Evolutionary conservation across 2,888 invertebrate genomes (phyloP).

Genomic region (Cloeon dipterum): DNA sequence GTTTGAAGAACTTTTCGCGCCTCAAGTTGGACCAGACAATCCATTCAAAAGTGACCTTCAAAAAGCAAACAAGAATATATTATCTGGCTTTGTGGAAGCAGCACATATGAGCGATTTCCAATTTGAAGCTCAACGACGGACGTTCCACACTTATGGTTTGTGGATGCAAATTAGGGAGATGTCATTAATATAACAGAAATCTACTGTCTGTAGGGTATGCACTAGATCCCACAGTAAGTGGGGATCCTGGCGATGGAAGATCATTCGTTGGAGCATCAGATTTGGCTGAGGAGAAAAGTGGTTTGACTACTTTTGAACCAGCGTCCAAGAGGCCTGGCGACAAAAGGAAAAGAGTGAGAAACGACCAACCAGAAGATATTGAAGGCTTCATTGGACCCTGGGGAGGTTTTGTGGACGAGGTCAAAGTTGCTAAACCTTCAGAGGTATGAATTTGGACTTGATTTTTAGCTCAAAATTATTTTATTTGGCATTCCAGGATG

Average conservation of each 20-base stretch:
- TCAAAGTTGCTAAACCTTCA: slow-evolving; percentile 66
- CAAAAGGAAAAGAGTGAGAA: slow-evolving; percentile 63
- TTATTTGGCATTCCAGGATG: slow-evolving; percentile 35
- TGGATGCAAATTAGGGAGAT: not conserved
- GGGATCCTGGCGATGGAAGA: slow-evolving; percentile 17
- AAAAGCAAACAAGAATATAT: slow-evolving; percentile 65
- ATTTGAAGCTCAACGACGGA: slow-evolving; percentile 88
- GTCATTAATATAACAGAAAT: too few relatives aligned
- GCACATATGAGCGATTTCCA: slow-evolving; percentile 93
- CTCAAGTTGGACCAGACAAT: slow-evolving; percentile 76
- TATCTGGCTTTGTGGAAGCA: slow-evolving; percentile 84
- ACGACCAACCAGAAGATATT: slow-evolving; percentile 75
- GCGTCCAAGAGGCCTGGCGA: slow-evolving; percentile 46
- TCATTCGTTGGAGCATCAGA: slow-evolving; percentile 35
- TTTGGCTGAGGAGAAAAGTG: slow-evolving; percentile 45
- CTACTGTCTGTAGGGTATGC: slow-evolving; percentile 51
- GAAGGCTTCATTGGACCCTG: slow-evolving; percentile 94
- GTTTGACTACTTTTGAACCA: slow-evolving; percentile 78
- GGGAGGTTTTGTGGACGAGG: slow-evolving; percentile 85
- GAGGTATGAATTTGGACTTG: too few relatives aligned
- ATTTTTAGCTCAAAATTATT: too few relatives aligned
- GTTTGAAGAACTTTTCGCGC: slow-evolving; percentile 84
- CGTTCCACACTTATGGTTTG: slow-evolving; percentile 72
- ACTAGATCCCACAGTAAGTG: slow-evolving; percentile 70
- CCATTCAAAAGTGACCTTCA: slow-evolving; percentile 83